phyloP scores from a whole-genome alignment of 2,797 vertebrate genomes.

The Betta splendens region DNA sequence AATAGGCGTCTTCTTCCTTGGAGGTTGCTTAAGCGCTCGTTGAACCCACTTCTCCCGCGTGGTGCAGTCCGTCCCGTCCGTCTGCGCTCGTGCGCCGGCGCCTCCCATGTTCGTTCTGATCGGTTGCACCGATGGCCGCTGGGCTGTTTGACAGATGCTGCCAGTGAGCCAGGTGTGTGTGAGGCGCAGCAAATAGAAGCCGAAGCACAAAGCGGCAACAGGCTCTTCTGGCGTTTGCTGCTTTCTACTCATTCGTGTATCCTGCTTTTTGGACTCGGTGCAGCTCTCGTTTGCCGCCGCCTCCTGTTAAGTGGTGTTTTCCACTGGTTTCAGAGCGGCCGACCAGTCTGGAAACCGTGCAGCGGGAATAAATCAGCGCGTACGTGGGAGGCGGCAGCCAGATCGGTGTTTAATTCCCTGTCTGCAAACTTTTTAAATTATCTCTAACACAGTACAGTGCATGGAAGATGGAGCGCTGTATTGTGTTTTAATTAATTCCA shows the following conservation, averaged over 20 bases:
- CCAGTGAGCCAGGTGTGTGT: conserved; percentile 49
- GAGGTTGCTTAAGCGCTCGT: no score
- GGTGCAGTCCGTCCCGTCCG: no score
- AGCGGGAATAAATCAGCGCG: conserved; percentile 26
- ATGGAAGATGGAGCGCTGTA: conserved; percentile 29
- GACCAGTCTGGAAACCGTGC: conserved; percentile 19
- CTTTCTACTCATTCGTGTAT: no score
- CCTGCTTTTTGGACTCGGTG: no score
- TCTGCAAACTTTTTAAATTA: conserved; percentile 33
- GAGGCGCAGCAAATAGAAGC: no score
- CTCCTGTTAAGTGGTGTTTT: conserved; percentile 48
- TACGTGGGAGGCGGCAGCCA: conserved; percentile 18
- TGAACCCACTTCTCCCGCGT: no score
- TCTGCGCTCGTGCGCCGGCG: no score
- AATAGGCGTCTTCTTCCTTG: no score
- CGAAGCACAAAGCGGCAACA: background rate
- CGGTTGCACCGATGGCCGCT: no score
- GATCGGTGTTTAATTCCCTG: conserved; percentile 12
- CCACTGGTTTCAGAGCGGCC: conserved; percentile 33
- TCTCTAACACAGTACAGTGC: conserved; percentile 11
- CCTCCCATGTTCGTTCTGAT: no score
- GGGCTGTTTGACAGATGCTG: no score
- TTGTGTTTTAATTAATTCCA: conserved; percentile 52
- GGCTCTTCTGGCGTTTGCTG: no score
- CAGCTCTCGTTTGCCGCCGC: conserved; percentile 13